Evolutionary conservation across 1,140 invertebrate genomes (phyloP).

Genomic region (Acromyrmex charruanus): DNA sequence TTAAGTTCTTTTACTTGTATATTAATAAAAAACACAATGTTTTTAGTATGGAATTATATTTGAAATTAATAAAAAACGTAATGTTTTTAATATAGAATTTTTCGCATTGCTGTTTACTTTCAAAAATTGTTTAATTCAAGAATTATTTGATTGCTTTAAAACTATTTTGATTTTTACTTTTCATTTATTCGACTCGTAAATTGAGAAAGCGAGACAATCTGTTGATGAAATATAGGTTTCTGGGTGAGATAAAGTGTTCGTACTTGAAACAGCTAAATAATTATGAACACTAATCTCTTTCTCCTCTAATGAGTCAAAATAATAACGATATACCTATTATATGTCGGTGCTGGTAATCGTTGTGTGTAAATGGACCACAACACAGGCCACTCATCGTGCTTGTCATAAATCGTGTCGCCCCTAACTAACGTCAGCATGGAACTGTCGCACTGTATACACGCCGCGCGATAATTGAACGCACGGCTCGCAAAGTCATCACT

Average conservation of each 20-base stretch:
- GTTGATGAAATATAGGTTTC: background rate
- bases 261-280: background rate
- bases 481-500: background rate
- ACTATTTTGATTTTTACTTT: background rate
- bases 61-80: background rate
- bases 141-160: background rate
- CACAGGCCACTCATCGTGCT: slow-evolving; percentile 25
- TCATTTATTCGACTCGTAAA: background rate
- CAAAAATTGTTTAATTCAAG: background rate
- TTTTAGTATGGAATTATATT: too few species aligned
- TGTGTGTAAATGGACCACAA: slow-evolving; percentile 22
- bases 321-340: slow-evolving; percentile 11
- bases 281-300: background rate
- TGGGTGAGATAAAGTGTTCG: slow-evolving; percentile 5
- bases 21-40: background rate
- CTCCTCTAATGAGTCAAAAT: background rate
- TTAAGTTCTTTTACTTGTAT: background rate
- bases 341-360: slow-evolving; percentile 26
- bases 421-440: slow-evolving; percentile 56
- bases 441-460: slow-evolving; percentile 8
- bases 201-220: background rate
- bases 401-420: slow-evolving; percentile 72
- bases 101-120: background rate
- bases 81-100: too few species aligned
- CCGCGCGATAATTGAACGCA: background rate